These are phyloP conservation scores for Oxyura jamaicensis DNA, from an alignment of 2,113 vertebrate species.

Conservation along the genomic window DNA sequence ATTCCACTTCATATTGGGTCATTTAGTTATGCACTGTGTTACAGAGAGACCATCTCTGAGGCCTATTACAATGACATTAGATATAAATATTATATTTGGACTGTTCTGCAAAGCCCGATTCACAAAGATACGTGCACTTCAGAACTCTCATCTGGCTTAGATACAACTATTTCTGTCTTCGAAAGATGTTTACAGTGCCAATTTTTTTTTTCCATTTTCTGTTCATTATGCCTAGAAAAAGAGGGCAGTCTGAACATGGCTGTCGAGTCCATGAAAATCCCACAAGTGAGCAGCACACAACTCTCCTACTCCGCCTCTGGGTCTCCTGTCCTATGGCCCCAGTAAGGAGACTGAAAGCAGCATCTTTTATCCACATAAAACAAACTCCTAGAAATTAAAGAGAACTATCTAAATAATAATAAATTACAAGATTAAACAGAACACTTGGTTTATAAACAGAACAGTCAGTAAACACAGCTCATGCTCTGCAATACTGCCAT, in stretches of 20 bases:
- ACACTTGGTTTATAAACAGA: not conserved
- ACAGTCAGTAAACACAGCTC: not conserved
- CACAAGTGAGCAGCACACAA: not conserved
- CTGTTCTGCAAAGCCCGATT: not conserved
- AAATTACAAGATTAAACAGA: not conserved
- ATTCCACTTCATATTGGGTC: not conserved
- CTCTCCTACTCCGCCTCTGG: not conserved
- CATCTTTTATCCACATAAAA: not conserved
- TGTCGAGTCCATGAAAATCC: not conserved
- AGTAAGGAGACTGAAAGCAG: fast-evolving
- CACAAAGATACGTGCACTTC: not conserved
- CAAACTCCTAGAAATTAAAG: not conserved
- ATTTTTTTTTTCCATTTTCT: not conserved
- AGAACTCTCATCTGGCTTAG: not conserved
- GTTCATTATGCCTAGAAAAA: not conserved
- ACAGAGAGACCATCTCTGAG: not conserved
- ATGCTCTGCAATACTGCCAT: not conserved
- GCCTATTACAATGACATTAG: not conserved
- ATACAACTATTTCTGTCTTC: not conserved
- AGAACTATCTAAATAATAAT: not conserved
- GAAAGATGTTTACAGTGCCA: not conserved
- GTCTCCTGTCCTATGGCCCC: not conserved
- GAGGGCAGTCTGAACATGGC: not conserved
- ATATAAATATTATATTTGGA: constrained; percentile 30
- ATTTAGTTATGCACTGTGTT: not conserved